These are phyloP conservation scores for Mercenaria mercenaria DNA, from an alignment of 1,140 invertebrate genomes.

Conservation along the genomic window DNA sequence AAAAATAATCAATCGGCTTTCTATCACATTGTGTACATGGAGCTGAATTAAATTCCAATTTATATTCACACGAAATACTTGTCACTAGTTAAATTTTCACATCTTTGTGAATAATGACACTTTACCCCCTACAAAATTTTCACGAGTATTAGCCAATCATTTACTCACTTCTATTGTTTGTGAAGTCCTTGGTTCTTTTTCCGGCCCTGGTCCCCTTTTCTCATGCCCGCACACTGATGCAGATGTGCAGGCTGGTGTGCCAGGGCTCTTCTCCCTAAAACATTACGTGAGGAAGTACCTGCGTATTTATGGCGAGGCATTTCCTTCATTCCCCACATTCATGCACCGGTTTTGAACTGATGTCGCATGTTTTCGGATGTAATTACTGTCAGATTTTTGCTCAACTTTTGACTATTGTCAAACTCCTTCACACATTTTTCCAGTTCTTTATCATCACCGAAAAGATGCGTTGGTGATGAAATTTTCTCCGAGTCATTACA, in stretches of 20 bases:
- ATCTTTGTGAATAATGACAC: not conserved
- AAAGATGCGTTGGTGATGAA: not conserved
- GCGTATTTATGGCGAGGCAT: not conserved
- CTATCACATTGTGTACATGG: not conserved
- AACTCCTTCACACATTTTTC: not conserved
- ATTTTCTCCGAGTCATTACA: not conserved
- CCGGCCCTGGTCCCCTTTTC: not conserved
- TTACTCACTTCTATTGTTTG: not conserved
- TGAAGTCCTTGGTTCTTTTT: not conserved
- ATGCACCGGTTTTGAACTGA: not conserved
- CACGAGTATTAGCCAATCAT: not conserved
- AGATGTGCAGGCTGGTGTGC: not conserved
- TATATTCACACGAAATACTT: not conserved
- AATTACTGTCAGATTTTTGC: not conserved
- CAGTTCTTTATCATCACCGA: not conserved
- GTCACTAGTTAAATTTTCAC: not conserved
- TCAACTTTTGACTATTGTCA: not conserved
- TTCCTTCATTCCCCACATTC: not conserved
- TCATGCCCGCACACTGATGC: not conserved
- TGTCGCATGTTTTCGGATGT: not conserved
- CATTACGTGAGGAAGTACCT: not conserved
- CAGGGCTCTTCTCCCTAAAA: slow-evolving; percentile 20
- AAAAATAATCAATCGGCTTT: not conserved
- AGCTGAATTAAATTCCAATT: not conserved
- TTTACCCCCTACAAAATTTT: not conserved